phyloP scores from a whole-genome alignment of 2,888 invertebrate species.

The Luperina testacea region DNA sequence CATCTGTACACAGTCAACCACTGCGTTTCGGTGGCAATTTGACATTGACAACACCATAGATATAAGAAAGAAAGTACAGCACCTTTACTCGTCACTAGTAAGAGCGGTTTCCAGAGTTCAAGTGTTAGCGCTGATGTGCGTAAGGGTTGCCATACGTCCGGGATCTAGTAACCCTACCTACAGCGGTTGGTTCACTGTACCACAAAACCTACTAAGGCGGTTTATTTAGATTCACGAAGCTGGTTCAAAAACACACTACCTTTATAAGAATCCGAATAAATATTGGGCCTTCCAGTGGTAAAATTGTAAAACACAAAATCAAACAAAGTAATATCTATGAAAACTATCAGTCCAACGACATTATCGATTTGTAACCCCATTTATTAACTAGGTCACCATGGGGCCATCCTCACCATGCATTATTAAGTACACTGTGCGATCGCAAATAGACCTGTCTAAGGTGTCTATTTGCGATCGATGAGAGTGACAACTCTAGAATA shows the following conservation, averaged over 20 bases:
- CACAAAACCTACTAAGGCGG: not conserved
- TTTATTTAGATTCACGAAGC: not conserved
- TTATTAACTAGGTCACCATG: constrained; percentile 40
- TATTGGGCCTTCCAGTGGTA: not conserved
- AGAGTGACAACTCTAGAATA: not conserved
- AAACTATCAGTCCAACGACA: constrained; percentile 18
- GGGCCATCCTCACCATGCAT: constrained; percentile 45
- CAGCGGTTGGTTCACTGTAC: not conserved
- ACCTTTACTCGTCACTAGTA: no score
- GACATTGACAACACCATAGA: not conserved
- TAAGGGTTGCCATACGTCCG: not conserved
- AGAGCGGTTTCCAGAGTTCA: not conserved
- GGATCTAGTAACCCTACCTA: not conserved
- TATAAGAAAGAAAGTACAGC: no score
- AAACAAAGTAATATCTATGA: not conserved
- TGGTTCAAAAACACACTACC: not conserved
- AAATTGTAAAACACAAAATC: constrained; percentile 3
- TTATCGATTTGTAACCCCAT: constrained; percentile 42
- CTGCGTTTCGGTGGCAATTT: not conserved
- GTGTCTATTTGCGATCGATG: not conserved
- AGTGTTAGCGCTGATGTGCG: not conserved
- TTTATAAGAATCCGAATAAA: not conserved
- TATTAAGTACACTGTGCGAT: constrained; percentile 35
- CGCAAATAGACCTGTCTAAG: constrained; percentile 24
- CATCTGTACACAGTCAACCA: no score